Base-by-base conservation (phyloP, 2,113 vertebrate species). In the Chitala chitala region DNA sequence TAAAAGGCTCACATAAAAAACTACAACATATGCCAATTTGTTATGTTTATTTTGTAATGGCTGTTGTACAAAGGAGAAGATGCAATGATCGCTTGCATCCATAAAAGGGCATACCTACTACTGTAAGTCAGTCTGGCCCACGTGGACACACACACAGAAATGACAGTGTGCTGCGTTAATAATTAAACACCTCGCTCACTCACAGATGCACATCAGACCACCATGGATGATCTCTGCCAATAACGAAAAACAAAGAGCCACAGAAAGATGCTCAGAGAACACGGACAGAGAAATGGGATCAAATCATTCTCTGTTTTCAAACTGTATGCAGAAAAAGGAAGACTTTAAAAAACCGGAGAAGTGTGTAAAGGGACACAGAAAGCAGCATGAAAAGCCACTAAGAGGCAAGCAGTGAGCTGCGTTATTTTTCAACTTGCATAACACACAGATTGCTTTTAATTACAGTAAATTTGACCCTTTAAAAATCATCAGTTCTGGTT, bases 101-200 rank as follows among this genome's bases (percentile, higher is more conserved):
- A 33, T 69, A 51, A 1, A 69, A 69, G 48, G 36, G 13, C n/a
- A 9, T n/a, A 13, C 15, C 22, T 50, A 29, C 7, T 5, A 9
- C 36, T 42, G 33, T 22, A 36, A 38, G n/a, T 29, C 29, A 7
- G 33, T 24, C 31, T 55, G 31, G 69, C 55, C 31, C 24, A 55
- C 51, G 20, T 10, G 8, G 69, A 55, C 69, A 71, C 26, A 53
- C 46, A 53, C 20, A 31, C 9, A 26, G 17, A 48, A 8, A 9
- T 42, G 24, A 51, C 69, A 69, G 22, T 31, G 50, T 48, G 20
- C 58, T 63, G 58, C 8, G 72, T 51, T 24, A 48, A 64, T 64
- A 73, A 73, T 73, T 29, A 73, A 73, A 73, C 72, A 73, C 72
- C 72, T 73, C 20, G 20, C 7, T 38, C 58, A 50, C 72, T 17